Evolutionary conservation across 2,888 invertebrate species (phyloP).

Genomic region (Ochropleura plecta): DNA sequence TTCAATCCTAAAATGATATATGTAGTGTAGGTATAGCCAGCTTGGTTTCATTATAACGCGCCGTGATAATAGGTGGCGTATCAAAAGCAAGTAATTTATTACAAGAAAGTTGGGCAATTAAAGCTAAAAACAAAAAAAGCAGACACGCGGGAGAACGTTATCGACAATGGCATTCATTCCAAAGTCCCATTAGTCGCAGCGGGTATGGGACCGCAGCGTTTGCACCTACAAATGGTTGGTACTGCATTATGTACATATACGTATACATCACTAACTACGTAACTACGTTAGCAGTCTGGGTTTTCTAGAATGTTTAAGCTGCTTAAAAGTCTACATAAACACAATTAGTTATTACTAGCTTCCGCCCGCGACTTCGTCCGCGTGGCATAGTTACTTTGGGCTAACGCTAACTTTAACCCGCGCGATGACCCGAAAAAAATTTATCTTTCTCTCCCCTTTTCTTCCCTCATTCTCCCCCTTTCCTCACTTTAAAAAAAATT

Average conservation of each 20-base stretch:
- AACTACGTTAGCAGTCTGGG: background rate
- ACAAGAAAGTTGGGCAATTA: conserved; percentile 83
- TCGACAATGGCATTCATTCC: conserved; percentile 81
- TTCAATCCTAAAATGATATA: conserved; percentile 37
- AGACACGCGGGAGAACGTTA: conserved; percentile 76
- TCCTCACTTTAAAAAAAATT: too few relatives aligned
- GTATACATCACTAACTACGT: background rate
- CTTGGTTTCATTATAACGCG: conserved; percentile 67
- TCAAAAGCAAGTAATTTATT: conserved; percentile 80
- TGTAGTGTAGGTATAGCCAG: conserved; percentile 66
- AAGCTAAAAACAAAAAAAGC: conserved; percentile 82
- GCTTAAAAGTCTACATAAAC: too few relatives aligned
- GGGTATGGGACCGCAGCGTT: conserved; percentile 48
- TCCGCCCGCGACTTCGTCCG: too few relatives aligned
- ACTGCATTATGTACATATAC: background rate
- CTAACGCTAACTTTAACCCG: too few relatives aligned
- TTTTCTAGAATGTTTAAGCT: background rate
- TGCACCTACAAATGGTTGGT: conserved; percentile 44
- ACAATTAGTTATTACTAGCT: too few relatives aligned
- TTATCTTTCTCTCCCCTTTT: too few relatives aligned
- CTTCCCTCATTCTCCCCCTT: too few relatives aligned
- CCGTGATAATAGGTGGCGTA: conserved; percentile 77
- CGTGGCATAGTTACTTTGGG: too few relatives aligned
- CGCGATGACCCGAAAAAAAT: too few relatives aligned
- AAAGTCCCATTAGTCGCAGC: conserved; percentile 80